phyloP scores from a whole-genome alignment of 1,140 invertebrate species.

The Plectrocnemia conspersa region DNA sequence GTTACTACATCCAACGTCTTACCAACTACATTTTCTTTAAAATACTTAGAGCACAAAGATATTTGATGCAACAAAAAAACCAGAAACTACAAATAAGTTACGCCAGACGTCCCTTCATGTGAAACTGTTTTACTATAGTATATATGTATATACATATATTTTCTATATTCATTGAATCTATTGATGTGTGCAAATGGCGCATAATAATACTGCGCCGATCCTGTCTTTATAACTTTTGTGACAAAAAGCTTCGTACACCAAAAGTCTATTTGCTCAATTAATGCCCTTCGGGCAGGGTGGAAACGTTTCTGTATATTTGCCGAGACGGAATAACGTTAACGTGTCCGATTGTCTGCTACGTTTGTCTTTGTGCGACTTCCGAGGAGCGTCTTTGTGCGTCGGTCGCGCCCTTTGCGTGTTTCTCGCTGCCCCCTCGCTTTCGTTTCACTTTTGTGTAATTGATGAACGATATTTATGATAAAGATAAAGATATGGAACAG shows the following conservation, averaged over 20 bases:
- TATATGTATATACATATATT: no score
- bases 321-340: slow-evolving; percentile 30
- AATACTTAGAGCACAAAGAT: no score
- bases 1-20: no score
- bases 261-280: slow-evolving; percentile 28
- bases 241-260: slow-evolving; percentile 16
- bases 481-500: slow-evolving; percentile 23
- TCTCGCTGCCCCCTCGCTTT: slow-evolving; percentile 5
- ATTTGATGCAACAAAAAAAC: no score
- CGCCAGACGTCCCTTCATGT: no score
- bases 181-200: slow-evolving; percentile 2
- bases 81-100: no score
- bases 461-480: slow-evolving; percentile 30
- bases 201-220: no score
- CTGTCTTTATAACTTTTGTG: no score
- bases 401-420: slow-evolving; percentile 28
- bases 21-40: no score
- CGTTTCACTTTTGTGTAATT: slow-evolving; percentile 25
- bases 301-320: no score
- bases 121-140: no score
- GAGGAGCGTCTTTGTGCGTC: slow-evolving; percentile 23
- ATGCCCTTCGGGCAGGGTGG: slow-evolving; percentile 14
- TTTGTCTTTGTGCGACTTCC: slow-evolving; percentile 22
- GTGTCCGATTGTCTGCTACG: slow-evolving; percentile 20
- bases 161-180: no score